phyloP scores from a whole-genome alignment of 2,888 invertebrate species.

The Nezara viridula region DNA sequence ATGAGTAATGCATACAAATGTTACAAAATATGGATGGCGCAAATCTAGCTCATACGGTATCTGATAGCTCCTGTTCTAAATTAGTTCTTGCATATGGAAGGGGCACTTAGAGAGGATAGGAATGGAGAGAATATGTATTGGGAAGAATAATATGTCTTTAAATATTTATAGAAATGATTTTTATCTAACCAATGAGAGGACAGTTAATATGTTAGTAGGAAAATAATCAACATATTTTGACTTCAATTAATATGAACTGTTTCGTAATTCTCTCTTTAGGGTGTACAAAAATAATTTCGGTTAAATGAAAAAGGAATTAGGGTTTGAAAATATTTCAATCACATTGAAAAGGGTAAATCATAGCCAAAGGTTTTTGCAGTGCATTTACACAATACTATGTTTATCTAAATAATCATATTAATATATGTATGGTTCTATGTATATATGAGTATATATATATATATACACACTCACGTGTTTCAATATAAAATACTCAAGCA shows the following conservation, averaged over 20 bases:
- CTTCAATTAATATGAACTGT: too few relatives aligned
- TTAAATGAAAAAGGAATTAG: too few relatives aligned
- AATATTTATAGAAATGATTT: slow-evolving; percentile 10
- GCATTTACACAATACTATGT: too few relatives aligned
- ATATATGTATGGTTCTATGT: too few relatives aligned
- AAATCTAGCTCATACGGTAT: background rate
- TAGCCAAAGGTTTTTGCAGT: too few relatives aligned
- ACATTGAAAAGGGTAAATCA: too few relatives aligned
- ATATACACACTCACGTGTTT: background rate
- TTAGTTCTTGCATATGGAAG: background rate
- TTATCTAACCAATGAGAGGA: background rate
- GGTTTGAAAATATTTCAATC: too few relatives aligned
- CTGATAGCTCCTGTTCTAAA: background rate
- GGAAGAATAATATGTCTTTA: background rate
- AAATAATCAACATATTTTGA: background rate
- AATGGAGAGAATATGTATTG: background rate
- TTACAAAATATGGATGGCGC: background rate
- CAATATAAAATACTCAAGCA: background rate
- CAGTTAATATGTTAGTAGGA: background rate
- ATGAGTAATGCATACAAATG: slow-evolving; percentile 47
- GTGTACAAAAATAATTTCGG: too few relatives aligned
- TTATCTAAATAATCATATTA: too few relatives aligned
- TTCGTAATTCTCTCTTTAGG: too few relatives aligned
- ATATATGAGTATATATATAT: background rate
- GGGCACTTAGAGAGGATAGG: background rate